These are phyloP conservation scores for Pentamera pediparva DNA, from an alignment of 53 echinoderm and acorn worm genomes.

Conservation along the genomic window DNA sequence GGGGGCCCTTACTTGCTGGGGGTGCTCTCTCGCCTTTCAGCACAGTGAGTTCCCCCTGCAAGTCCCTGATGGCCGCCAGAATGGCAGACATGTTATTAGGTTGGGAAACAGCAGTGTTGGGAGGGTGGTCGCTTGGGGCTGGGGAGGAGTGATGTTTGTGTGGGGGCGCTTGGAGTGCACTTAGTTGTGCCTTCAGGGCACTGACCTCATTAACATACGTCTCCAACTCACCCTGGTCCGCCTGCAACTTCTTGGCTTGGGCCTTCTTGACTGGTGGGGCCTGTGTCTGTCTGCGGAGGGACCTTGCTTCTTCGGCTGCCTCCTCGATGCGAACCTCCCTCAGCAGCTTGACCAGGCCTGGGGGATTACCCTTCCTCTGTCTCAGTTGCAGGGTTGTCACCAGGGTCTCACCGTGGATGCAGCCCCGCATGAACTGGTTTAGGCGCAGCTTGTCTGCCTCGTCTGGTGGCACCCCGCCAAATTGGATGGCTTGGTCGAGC, in stretches of 20 bases:
- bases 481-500: slow-evolving; percentile 31
- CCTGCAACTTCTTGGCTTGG: not conserved
- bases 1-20: not conserved
- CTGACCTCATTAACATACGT: not conserved
- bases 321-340: not conserved
- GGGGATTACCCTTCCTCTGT: not conserved
- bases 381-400: not conserved
- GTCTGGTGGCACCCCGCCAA: slow-evolving; percentile 26
- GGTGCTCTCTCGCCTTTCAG: no score
- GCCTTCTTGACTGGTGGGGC: not conserved
- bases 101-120: no score
- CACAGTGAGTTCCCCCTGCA: no score
- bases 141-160: not conserved
- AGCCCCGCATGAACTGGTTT: slow-evolving; percentile 31
- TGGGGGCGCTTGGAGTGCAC: not conserved
- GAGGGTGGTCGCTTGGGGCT: not conserved
- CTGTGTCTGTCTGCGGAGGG: not conserved
- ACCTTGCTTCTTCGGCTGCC: not conserved
- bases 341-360: not conserved
- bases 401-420: slow-evolving; percentile 23
- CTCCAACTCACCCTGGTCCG: not conserved
- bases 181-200: not conserved
- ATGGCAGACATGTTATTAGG: not conserved
- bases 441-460: slow-evolving; percentile 30
- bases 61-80: not conserved